A percentile compares a stretch with the other conserved stretches of the same genome.
Evolutionary conservation across 2,113 vertebrate species (phyloP).

Genomic region (Serinus canaria): DNA sequence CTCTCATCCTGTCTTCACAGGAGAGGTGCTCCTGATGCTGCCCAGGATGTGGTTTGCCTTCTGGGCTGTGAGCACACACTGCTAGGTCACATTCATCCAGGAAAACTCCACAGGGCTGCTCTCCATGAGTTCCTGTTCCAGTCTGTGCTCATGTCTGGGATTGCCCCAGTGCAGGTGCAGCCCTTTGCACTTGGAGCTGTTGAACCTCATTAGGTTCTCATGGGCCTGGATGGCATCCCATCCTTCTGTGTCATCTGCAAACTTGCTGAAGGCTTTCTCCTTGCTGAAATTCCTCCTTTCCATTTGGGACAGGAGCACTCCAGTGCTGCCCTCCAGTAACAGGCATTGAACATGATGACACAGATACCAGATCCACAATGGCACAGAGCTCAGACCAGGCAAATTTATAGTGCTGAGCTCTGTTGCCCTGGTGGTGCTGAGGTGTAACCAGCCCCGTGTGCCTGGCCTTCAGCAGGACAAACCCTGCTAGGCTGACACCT

Average conservation of each 20-base stretch:
- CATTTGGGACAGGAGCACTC: neutral
- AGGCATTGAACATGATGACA: fast-evolving
- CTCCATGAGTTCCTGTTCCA: neutral
- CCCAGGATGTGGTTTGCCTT: neutral
- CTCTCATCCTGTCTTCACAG: neutral
- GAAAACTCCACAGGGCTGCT: neutral
- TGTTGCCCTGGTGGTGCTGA: neutral
- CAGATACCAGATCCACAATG: neutral
- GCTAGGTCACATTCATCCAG: neutral
- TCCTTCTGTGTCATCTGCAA: neutral
- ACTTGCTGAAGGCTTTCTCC: neutral
- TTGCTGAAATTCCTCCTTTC: neutral
- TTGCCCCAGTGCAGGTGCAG: neutral
- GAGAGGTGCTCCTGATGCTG: neutral
- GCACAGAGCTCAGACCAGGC: neutral
- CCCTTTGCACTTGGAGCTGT: neutral
- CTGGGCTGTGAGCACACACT: neutral
- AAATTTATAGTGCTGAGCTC: neutral
- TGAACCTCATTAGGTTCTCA: neutral
- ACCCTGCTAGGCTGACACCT: neutral
- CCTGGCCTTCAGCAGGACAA: neutral
- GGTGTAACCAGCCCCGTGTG: neutral
- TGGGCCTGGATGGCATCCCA: neutral
- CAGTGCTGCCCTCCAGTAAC: neutral
- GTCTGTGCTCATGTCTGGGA: neutral